Percentiles rank a stretch among this genome's conserved stretches.
These are phyloP conservation scores for Augochlorella aurata DNA, from an alignment of 2,888 invertebrate species.

Conservation along the genomic window DNA sequence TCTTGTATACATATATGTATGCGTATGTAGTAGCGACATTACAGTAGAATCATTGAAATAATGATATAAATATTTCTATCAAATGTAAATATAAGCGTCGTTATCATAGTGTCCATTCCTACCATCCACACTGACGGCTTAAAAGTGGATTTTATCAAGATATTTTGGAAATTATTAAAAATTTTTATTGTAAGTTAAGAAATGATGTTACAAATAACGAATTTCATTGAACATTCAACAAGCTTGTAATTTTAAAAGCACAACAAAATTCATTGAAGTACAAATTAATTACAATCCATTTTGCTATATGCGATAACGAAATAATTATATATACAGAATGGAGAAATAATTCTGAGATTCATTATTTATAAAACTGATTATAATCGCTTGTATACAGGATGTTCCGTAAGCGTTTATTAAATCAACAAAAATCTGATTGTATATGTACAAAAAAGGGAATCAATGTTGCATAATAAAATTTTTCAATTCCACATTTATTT, in stretches of 20 bases:
- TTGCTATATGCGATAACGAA: constrained; percentile 4
- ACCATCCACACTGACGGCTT: background rate
- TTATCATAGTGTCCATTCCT: background rate
- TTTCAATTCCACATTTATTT: background rate
- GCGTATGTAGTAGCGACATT: too few species aligned
- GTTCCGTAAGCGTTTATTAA: background rate
- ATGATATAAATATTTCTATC: background rate
- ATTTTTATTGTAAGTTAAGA: constrained; percentile 33
- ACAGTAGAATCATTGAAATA: background rate
- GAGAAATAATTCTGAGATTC: constrained; percentile 8
- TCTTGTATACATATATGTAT: too few species aligned
- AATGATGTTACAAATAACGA: constrained; percentile 12
- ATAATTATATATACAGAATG: constrained; percentile 5
- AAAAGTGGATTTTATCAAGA: background rate
- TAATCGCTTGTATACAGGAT: background rate
- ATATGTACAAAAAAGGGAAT: background rate
- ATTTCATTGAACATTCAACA: background rate
- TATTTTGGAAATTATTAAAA: constrained; percentile 27
- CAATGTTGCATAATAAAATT: background rate
- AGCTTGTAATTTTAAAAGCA: constrained; percentile 31
- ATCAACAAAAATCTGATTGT: background rate
- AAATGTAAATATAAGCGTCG: background rate
- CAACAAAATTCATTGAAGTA: constrained; percentile 12
- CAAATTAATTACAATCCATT: constrained; percentile 22
- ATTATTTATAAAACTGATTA: constrained; percentile 15